These are phyloP conservation scores for Brachionus angularis DNA, from an alignment of 1,140 invertebrate genomes.

Conservation along the genomic window DNA sequence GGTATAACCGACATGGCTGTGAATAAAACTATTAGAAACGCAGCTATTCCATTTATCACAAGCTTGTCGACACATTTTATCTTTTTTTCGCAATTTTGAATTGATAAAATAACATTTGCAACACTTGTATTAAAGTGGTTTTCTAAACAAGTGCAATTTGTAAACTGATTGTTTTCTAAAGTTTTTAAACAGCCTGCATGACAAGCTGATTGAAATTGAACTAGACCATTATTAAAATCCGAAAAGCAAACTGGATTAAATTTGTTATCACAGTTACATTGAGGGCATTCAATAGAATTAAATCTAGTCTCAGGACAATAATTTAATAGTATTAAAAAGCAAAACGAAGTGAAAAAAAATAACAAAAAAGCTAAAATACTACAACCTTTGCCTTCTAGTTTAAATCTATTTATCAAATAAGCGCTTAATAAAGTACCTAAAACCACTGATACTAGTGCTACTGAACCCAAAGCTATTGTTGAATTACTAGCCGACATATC, in stretches of 20 bases:
- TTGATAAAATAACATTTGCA: background rate
- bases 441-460: slow-evolving; percentile 14
- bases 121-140: background rate
- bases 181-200: background rate
- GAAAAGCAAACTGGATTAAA: background rate
- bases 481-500: background rate
- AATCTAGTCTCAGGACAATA: slow-evolving; percentile 21
- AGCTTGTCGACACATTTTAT: background rate
- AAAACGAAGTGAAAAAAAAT: slow-evolving; percentile 19
- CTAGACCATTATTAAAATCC: background rate
- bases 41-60: background rate
- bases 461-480: background rate
- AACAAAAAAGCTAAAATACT: background rate
- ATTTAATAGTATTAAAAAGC: background rate
- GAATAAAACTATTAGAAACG: slow-evolving; percentile 19
- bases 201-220: slow-evolving; percentile 1
- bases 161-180: background rate
- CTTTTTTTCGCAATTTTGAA: background rate
- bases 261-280: slow-evolving; percentile 4
- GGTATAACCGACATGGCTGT: slow-evolving; percentile 19
- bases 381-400: background rate
- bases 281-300: background rate
- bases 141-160: background rate
- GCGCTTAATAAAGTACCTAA: background rate
- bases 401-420: background rate